phyloP scores from a whole-genome alignment of 2,113 vertebrate species.

The Solea solea region DNA sequence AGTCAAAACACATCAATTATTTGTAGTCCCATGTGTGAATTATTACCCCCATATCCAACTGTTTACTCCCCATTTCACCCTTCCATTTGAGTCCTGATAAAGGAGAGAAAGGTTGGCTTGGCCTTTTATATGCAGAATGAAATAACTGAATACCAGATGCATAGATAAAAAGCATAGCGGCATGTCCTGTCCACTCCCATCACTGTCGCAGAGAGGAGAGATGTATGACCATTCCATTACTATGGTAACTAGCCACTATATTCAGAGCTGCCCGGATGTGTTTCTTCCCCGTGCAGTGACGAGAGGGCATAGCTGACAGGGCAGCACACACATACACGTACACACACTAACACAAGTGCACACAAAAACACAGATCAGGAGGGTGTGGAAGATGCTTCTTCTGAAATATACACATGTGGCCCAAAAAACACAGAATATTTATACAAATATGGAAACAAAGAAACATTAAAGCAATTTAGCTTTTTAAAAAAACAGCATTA shows the following conservation, averaged over 20 bases:
- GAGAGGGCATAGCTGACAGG: conserved; percentile 78
- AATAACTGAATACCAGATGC: conserved; percentile 73
- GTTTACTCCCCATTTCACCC: conserved; percentile 63
- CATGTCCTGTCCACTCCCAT: conserved; percentile 78
- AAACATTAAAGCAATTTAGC: neutral
- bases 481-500: neutral
- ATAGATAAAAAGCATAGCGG: conserved; percentile 74
- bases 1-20: conserved; percentile 75
- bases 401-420: conserved; percentile 50
- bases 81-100: conserved; percentile 53
- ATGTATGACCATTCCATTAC: conserved; percentile 78
- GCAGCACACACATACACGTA: conserved; percentile 20
- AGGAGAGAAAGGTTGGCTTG: conserved; percentile 47
- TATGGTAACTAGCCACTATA: conserved; percentile 83
- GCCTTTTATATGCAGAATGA: conserved; percentile 69
- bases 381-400: conserved; percentile 43
- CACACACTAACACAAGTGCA: conserved; percentile 13
- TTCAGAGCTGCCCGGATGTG: conserved; percentile 75
- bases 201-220: conserved; percentile 69
- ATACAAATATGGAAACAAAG: conserved; percentile 4
- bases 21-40: conserved; percentile 64
- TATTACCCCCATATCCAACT: conserved; percentile 63
- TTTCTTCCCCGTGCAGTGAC: conserved; percentile 73
- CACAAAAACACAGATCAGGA: conserved; percentile 34
- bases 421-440: conserved; percentile 43